These are phyloP conservation scores for Aphaenogaster rudis DNA, from an alignment of 1,140 invertebrate genomes.

Conservation along the genomic window DNA sequence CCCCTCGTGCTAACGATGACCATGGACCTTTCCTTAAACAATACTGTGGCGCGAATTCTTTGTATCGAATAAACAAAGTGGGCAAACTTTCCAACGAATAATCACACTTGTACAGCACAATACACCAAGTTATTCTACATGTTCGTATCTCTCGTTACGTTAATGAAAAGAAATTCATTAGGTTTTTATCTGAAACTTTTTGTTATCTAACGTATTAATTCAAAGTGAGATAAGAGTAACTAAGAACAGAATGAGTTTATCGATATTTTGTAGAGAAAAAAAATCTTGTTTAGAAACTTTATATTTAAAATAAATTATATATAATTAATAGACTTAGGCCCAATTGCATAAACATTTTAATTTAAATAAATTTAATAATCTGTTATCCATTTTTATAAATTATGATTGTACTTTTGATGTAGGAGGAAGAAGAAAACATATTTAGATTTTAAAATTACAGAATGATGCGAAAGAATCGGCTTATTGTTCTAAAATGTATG, in stretches of 20 bases:
- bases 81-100: conserved; percentile 3
- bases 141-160: not conserved
- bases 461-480: not conserved
- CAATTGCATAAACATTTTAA: not conserved
- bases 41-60: not conserved
- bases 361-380: conserved; percentile 9
- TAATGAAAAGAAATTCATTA: not conserved
- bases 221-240: not conserved
- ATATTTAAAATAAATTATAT: not conserved
- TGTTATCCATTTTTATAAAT: not conserved
- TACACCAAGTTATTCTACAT: not conserved
- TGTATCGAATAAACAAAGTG: not conserved
- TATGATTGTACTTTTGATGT: not conserved
- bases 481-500: not conserved
- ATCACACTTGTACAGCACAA: not conserved
- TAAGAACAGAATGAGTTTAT: not conserved
- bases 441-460: not conserved
- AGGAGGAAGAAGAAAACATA: not conserved
- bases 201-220: not conserved
- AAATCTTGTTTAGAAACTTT: not conserved
- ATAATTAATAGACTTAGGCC: not conserved
- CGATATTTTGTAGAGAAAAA: not conserved
- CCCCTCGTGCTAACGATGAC: conserved; percentile 41
- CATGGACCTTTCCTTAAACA: conserved; percentile 17
- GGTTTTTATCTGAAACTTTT: not conserved